Percentiles rank a stretch among this genome's conserved stretches.
phyloP scores from a whole-genome alignment of 2,797 vertebrate genomes.

The Poecile montanus region DNA sequence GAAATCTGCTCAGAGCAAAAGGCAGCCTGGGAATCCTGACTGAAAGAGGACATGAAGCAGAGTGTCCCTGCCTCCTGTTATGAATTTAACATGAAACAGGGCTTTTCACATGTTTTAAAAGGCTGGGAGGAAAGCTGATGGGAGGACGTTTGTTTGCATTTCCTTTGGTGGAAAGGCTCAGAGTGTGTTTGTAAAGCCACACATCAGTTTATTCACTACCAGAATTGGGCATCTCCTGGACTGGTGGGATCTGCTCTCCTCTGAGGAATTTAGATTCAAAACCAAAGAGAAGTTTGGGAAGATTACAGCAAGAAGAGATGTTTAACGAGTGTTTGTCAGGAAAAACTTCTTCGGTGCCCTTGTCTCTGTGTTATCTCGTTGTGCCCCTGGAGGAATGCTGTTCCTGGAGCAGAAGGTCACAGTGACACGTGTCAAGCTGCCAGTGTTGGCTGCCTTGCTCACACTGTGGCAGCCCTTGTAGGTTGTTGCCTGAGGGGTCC shows the following conservation, averaged over 20 bases:
- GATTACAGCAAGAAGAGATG: neutral
- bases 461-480: neutral
- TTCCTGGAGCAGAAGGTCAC: neutral
- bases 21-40: neutral
- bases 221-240: neutral
- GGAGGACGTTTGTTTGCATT: neutral
- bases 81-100: neutral
- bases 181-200: neutral
- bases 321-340: neutral
- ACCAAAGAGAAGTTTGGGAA: neutral
- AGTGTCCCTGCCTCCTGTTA: neutral
- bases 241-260: neutral
- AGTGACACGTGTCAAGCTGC: neutral
- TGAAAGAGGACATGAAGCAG: no score
- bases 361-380: neutral
- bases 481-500: neutral
- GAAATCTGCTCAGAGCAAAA: neutral
- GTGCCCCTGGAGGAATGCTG: neutral
- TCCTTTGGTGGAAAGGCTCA: neutral
- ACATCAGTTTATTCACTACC: neutral
- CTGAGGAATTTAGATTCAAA: neutral
- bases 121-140: accelerated
- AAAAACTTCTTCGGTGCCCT: neutral
- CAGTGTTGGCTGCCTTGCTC: neutral
- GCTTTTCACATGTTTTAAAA: neutral